Evolutionary conservation across 2,113 vertebrate genomes (phyloP).

Genomic region (Myrmecophaga tridactyla): DNA sequence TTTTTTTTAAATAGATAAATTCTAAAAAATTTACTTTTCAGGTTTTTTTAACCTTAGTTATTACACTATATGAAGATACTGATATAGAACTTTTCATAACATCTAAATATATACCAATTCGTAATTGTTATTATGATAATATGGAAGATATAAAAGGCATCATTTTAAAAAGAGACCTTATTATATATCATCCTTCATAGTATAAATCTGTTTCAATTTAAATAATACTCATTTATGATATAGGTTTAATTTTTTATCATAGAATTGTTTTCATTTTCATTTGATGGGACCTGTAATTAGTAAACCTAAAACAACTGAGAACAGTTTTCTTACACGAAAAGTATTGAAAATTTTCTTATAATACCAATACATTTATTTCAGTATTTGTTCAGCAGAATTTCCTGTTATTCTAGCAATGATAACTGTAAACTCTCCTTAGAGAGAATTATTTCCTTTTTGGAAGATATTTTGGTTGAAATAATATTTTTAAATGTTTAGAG

Average conservation of each 20-base stretch:
- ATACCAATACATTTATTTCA: not conserved
- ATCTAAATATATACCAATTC: not conserved
- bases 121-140: not conserved
- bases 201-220: not conserved
- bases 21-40: not conserved
- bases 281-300: not conserved
- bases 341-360: not conserved
- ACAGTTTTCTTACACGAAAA: not conserved
- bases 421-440: not conserved
- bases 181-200: not conserved
- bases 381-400: not conserved
- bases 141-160: not conserved
- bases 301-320: not conserved
- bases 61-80: not conserved
- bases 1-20: not conserved
- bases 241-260: conserved; percentile 19
- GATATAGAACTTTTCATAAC: not conserved
- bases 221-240: not conserved
- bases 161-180: not conserved
- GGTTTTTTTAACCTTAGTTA: not conserved
- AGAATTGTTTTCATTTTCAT: not conserved
- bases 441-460: conserved; percentile 24
- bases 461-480: not conserved
- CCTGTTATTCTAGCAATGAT: not conserved
- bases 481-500: conserved; percentile 4